Conservation (phyloP, 2,113 vertebrate species). For the Xenus cinereus region DNA sequence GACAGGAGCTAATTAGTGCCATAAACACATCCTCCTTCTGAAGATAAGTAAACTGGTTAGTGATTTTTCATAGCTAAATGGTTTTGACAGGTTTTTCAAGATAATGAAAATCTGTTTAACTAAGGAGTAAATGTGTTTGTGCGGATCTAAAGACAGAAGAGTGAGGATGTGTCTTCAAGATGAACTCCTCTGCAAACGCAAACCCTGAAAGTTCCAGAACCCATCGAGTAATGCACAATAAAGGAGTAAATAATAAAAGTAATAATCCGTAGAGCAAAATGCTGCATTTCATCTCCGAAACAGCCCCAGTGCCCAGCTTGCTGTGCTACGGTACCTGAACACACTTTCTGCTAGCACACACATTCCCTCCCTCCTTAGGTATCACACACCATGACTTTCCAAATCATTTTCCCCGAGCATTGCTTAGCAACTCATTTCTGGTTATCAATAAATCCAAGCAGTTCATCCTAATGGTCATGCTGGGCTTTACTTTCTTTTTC, state of each 20-base stretch:
- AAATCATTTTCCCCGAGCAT: not conserved
- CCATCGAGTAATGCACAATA: not conserved
- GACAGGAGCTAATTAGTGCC: conserved; percentile 46
- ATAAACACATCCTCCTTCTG: conserved; percentile 30
- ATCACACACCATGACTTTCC: not conserved
- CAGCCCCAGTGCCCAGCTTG: not conserved
- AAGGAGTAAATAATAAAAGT: not conserved
- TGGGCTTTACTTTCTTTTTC: not conserved
- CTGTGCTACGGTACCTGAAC: not conserved
- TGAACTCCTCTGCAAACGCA: not conserved
- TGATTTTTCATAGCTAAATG: conserved; percentile 50
- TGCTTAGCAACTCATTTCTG: conserved; percentile 23
- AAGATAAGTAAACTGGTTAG: not conserved
- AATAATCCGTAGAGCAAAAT: not conserved
- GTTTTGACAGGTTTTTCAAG: conserved; percentile 45
- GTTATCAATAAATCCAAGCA: not conserved
- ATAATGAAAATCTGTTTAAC: conserved; percentile 6
- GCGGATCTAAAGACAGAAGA: not conserved
- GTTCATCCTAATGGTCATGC: not conserved
- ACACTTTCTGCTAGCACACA: not conserved
- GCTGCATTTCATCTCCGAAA: not conserved
- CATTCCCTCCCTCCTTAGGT: not conserved
- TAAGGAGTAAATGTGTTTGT: not conserved
- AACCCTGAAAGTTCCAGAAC: not conserved
- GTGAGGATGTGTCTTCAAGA: not conserved